Conservation (phyloP, 2,888 invertebrate genomes). For the Eristalis intricaria region DNA sequence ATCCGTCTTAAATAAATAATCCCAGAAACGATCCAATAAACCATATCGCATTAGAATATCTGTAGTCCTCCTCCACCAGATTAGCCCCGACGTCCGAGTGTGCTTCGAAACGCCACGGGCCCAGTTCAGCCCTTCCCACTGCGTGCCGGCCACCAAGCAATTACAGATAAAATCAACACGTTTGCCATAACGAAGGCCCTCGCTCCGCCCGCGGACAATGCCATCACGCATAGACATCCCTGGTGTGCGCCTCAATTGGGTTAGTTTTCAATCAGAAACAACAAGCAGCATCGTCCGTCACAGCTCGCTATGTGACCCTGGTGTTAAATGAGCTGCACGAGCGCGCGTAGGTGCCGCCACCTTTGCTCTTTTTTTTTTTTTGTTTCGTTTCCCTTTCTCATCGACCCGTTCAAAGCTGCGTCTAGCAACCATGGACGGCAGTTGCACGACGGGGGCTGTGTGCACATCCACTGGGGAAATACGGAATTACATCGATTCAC, state of each 20-base stretch:
- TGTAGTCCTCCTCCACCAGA: not conserved
- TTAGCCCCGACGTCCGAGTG: not conserved
- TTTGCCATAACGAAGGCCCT: not conserved
- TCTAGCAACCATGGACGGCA: not conserved
- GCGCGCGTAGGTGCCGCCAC: slow-evolving; percentile 19
- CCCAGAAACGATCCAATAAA: not conserved
- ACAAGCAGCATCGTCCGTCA: not conserved
- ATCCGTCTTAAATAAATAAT: not conserved
- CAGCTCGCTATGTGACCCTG: slow-evolving; percentile 18
- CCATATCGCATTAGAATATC: not conserved
- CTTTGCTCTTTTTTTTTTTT: slow-evolving; percentile 21
- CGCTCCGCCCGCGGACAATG: not conserved
- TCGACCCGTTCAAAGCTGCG: not conserved
- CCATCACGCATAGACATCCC: not conserved
- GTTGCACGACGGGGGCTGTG: not conserved
- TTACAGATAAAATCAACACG: not conserved
- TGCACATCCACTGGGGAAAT: not conserved
- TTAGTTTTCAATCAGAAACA: slow-evolving; percentile 33
- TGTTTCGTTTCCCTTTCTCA: slow-evolving; percentile 7
- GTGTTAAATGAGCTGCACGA: slow-evolving; percentile 27
- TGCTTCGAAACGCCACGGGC: not conserved
- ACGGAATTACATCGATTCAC: slow-evolving; percentile 13
- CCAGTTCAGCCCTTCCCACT: not conserved
- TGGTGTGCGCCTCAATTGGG: slow-evolving; percentile 7
- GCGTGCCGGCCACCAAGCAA: not conserved